Evolutionary conservation across 2,113 vertebrate species (phyloP), one percentile per base, ranked within the genome.

Genomic region (Callospermophilus lateralis): DNA sequence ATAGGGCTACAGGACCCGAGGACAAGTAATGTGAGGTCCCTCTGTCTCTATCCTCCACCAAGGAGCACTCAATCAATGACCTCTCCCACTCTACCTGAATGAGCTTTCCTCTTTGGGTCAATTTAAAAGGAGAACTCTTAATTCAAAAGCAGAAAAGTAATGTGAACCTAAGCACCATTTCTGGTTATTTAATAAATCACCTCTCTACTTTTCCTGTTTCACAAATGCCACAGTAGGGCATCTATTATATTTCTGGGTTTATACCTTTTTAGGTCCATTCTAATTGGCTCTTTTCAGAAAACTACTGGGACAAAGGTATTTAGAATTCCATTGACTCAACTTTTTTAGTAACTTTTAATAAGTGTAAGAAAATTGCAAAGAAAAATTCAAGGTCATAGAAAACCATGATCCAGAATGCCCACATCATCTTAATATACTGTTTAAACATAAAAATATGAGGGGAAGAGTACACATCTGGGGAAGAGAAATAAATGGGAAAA

Each of bases 391-490:
- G 26, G 42, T n/a, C 32, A 26, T 19, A 26, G 63, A 83, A 88
- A 19, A 65, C n/a, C 28, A 68, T 83, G 61, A 30, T 83, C 24
- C 15, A 76, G 26, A 79, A 70, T 16, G 19, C 7, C 15, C n/a
- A 42, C 0, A 0, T 84, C 20, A 85, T 51, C 76, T 0, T 85
- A 81, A 93, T 3, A 30, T 93, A 11, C 42, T 89, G 3, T 42
- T 89, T 24, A 83, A 89, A 73, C 28, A 77, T 24, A 61, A 95
- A 70, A 87, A 48, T 83, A 63, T 42, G 20, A 94, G 10, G 85
- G 19, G 19, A 89, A 93, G 53, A 73, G 15, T 13, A 81, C 17
- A 17, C 4, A 85, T 8, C 15, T 17, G 28, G 30, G 53, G 55
- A 72, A 74, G 91, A 61, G 3, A 93, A 92, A 63, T n/a, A 78